phyloP scores from a whole-genome alignment of 1,140 invertebrate species.

The Diploscapter pachys region DNA sequence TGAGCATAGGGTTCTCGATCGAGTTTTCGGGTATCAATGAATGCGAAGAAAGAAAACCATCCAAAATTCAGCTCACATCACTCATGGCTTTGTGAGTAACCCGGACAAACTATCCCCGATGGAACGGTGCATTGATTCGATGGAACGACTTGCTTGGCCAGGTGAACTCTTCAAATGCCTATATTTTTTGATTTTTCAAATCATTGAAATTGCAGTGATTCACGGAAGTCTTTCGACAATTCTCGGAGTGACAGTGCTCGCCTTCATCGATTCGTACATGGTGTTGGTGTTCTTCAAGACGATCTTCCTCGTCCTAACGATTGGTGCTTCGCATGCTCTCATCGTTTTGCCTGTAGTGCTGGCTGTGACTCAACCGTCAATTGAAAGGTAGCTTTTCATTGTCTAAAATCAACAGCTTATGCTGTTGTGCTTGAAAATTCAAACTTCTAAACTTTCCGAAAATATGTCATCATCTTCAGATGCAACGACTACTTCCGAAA shows the following conservation, averaged over 20 bases:
- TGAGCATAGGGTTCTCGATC: slow-evolving; percentile 62
- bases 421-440: slow-evolving; percentile 54
- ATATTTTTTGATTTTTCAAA: not conserved
- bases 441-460: too few relatives aligned
- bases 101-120: slow-evolving; percentile 46
- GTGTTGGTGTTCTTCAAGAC: slow-evolving; percentile 63
- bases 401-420: not conserved
- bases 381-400: not conserved
- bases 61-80: slow-evolving; percentile 74
- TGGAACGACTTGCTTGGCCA: slow-evolving; percentile 60
- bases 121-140: slow-evolving; percentile 57
- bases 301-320: slow-evolving; percentile 60
- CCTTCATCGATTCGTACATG: slow-evolving; percentile 81
- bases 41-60: not conserved
- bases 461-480: too few relatives aligned
- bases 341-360: slow-evolving; percentile 61
- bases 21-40: slow-evolving; percentile 68
- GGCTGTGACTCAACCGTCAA: slow-evolving; percentile 41
- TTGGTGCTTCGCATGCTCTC: slow-evolving; percentile 60
- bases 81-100: slow-evolving; percentile 85
- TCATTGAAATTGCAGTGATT: slow-evolving; percentile 44
- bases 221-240: slow-evolving; percentile 84
- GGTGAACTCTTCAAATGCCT: slow-evolving; percentile 33
- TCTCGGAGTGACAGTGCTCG: slow-evolving; percentile 78
- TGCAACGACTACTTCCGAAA: too few relatives aligned